A percentile compares a stretch with the other conserved stretches of the same genome.
These are phyloP conservation scores for Eupithecia insigniata DNA, from an alignment of 2,888 invertebrate genomes.

Conservation along the genomic window DNA sequence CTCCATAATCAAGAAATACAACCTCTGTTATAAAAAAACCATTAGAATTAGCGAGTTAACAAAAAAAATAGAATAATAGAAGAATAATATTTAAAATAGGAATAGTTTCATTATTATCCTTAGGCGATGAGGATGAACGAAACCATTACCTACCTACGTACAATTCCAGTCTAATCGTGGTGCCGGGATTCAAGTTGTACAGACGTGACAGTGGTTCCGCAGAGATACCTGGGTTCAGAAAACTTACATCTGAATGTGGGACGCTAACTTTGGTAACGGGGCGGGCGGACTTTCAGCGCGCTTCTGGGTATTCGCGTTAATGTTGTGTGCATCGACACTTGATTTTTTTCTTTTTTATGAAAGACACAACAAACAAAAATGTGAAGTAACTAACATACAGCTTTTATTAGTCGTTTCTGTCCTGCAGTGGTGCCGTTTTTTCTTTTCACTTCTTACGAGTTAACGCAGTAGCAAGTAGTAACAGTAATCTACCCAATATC, in stretches of 20 bases:
- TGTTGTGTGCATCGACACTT: not conserved
- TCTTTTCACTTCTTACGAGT: not conserved
- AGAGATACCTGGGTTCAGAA: constrained; percentile 42
- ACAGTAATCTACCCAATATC: not conserved
- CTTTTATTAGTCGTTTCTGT: too few relatives aligned
- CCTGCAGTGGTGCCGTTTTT: not conserved
- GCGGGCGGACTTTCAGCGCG: not conserved
- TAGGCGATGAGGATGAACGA: not conserved
- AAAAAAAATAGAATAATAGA: too few relatives aligned
- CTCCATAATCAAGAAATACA: too few relatives aligned
- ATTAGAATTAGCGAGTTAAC: too few relatives aligned
- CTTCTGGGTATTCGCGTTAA: not conserved
- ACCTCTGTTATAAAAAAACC: too few relatives aligned
- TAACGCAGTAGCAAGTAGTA: not conserved
- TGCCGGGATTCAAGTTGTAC: not conserved
- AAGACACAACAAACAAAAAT: too few relatives aligned
- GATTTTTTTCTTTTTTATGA: not conserved
- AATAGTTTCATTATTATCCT: too few relatives aligned
- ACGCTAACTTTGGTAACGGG: constrained; percentile 46
- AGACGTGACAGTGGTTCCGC: constrained; percentile 5
- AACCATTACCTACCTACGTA: not conserved
- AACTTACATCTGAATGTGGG: constrained; percentile 72
- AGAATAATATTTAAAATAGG: too few relatives aligned
- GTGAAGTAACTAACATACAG: too few relatives aligned
- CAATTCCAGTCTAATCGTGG: constrained; percentile 3